phyloP scores from a whole-genome alignment of 2,888 invertebrate species.

The Luperina nickerlii region DNA sequence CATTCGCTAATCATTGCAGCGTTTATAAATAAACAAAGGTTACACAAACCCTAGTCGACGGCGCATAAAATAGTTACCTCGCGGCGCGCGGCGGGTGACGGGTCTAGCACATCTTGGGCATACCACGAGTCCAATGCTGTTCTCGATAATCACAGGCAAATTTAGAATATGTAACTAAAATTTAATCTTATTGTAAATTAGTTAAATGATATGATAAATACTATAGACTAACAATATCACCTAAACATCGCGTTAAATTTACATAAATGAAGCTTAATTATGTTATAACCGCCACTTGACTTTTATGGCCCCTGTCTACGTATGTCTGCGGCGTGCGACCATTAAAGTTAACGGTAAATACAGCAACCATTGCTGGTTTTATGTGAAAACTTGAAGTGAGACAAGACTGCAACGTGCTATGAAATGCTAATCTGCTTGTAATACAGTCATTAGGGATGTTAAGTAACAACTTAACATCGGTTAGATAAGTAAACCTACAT shows the following conservation, averaged over 20 bases:
- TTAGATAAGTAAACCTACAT: neutral
- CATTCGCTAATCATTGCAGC: too few species aligned
- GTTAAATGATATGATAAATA: neutral
- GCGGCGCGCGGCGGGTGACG: neutral
- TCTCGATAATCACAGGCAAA: neutral
- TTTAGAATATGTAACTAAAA: neutral
- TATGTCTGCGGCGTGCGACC: constrained; percentile 26
- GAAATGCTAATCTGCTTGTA: constrained; percentile 43
- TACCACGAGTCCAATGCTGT: neutral
- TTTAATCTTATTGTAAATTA: neutral
- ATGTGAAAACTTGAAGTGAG: constrained; percentile 37
- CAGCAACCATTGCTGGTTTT: constrained; percentile 37
- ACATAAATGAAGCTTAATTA: constrained; percentile 5
- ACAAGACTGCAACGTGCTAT: constrained; percentile 32
- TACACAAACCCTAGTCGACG: neutral
- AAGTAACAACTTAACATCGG: neutral
- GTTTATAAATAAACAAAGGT: too few species aligned
- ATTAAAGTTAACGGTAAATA: constrained; percentile 47
- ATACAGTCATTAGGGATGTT: constrained; percentile 28
- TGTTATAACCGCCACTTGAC: constrained; percentile 14
- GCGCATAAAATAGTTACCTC: neutral
- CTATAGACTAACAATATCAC: neutral
- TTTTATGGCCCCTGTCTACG: constrained; percentile 17
- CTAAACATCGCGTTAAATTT: neutral
- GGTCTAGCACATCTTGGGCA: too few species aligned